Conservation (phyloP, 2,888 invertebrate genomes). For the Ethmia dodecea region DNA sequence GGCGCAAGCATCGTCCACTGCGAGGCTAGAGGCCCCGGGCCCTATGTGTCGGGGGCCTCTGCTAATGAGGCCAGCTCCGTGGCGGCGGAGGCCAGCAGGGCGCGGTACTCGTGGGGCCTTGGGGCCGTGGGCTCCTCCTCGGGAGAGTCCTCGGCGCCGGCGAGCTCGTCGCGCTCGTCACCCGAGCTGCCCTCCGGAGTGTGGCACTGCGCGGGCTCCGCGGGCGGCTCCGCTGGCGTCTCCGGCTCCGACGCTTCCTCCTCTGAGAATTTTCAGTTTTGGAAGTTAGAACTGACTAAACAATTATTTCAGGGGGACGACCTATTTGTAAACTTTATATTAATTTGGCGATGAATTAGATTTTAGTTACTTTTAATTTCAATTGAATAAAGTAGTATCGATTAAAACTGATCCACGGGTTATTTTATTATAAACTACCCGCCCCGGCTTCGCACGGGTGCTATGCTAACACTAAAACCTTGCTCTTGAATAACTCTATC, state of each 20-base stretch:
- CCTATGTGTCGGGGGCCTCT: slow-evolving; percentile 3
- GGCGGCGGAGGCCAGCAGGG: slow-evolving; percentile 20
- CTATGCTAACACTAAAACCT: too few species aligned
- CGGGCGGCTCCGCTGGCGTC: slow-evolving; percentile 21
- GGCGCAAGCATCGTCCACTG: too few species aligned
- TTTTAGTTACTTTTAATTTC: too few species aligned
- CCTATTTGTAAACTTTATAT: too few species aligned
- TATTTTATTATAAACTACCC: too few species aligned
- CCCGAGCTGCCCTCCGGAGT: slow-evolving; percentile 44
- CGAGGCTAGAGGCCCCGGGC: neutral
- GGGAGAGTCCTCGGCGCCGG: slow-evolving; percentile 27
- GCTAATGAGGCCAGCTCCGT: slow-evolving; percentile 16
- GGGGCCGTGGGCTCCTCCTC: slow-evolving; percentile 24
- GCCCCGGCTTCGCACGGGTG: too few species aligned
- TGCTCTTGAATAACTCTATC: too few species aligned
- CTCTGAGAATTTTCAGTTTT: slow-evolving; percentile 24
- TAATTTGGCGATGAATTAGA: too few species aligned
- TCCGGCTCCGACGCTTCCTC: slow-evolving; percentile 48
- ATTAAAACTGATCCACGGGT: too few species aligned
- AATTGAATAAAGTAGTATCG: too few species aligned
- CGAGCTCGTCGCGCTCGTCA: slow-evolving; percentile 34
- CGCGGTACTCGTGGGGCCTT: slow-evolving; percentile 22
- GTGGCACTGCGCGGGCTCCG: slow-evolving; percentile 32
- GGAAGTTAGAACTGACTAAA: too few species aligned
- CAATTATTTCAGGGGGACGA: too few species aligned